Evolutionary conservation across 2,113 vertebrate species (phyloP), one percentile per base, ranked within the genome.

Genomic region (Cyanoderma ruficeps): DNA sequence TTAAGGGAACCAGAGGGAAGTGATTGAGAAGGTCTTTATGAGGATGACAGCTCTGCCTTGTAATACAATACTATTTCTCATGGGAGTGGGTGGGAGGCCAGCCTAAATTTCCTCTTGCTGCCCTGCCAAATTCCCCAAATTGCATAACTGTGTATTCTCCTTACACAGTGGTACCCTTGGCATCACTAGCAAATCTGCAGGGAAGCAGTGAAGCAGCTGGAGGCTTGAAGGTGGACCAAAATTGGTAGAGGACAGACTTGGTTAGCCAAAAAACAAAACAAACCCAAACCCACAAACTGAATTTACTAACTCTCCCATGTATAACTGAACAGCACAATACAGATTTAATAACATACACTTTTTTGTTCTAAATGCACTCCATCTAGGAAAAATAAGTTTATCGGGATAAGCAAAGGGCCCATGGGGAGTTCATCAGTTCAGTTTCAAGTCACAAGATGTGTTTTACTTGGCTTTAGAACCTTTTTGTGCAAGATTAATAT

Each of bases 351-450:
- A 96, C 78, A 97, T 97, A 79, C 53, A 93, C 90, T 92, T 70
- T 96, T 97, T 95, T 93, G 44, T 67, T 97, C 95, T 96, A 96
- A 95, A 90, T 84, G 47, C 82, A 96, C 89, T 95, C 96, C 96
- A 93, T 87, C 88, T 97, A 98, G 92, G 84, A 68, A 96, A 96
- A 95, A 91, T 97, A 96, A 95, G 81, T 94, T 95, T 97, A 96
- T 96, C 84, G n/a, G 96, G 56, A 96, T 95, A 96, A 95, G 83
- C 82, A 84, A 56, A 82, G 50, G 87, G 93, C 97, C 93, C 94
- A 27, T 11, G 52, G 92, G 97, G 96, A 97, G 97, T 97, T 97
- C 97, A 97, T 47, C 96, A 97, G 97, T 97, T 97, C 97, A 97
- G 83, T 86, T 95, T 95, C 97, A 96, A 96, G 95, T 96, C 87